phyloP scores from a whole-genome alignment of 2,113 vertebrate species.

The Jacana jacana region DNA sequence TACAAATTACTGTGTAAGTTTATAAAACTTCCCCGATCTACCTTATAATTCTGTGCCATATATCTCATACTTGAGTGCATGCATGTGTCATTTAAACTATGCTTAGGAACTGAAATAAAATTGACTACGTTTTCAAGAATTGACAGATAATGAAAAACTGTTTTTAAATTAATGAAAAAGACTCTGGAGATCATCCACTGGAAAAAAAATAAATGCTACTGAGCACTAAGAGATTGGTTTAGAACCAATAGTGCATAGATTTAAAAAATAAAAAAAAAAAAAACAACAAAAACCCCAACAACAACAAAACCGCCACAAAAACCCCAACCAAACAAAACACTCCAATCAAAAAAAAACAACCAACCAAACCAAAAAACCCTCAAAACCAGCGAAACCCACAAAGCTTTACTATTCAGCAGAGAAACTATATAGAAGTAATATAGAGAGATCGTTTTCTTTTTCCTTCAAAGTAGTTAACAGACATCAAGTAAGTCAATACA shows the following conservation, averaged over 20 bases:
- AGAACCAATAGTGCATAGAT: background rate
- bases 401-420: background rate
- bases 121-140: background rate
- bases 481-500: background rate
- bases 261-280: background rate
- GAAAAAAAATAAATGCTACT: background rate
- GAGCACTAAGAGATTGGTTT: background rate
- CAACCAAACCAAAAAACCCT: too few relatives aligned
- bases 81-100: accelerated
- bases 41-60: background rate
- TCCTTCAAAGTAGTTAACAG: background rate
- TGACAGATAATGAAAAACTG: accelerated
- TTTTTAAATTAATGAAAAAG: background rate
- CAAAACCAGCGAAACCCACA: accelerated
- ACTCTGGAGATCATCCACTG: background rate
- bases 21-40: background rate
- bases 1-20: background rate
- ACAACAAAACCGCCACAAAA: background rate
- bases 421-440: background rate
- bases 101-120: background rate
- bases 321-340: background rate
- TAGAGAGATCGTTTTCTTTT: accelerated
- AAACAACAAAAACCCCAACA: background rate
- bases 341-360: background rate
- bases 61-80: background rate